A percentile compares a stretch with the other conserved stretches of the same genome.
Conservation (phyloP, 2,888 invertebrate species). For the Luperina nickerlii region DNA sequence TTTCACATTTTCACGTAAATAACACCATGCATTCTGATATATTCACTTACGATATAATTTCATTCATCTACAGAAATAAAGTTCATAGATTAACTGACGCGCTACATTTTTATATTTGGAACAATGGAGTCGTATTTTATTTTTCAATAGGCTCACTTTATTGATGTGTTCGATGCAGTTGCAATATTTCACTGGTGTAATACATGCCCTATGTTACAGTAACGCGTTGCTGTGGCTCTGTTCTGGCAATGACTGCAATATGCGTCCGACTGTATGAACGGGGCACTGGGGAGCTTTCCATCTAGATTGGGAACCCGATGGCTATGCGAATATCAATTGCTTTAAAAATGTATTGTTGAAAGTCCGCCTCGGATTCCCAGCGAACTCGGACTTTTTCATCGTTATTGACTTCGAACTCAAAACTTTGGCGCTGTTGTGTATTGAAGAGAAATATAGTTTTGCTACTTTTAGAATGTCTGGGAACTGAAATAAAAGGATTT, state of each 20-base stretch:
- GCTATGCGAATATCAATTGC: conserved; percentile 74
- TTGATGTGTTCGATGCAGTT: conserved; percentile 67
- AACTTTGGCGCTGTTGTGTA: conserved; percentile 42
- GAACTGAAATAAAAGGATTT: conserved; percentile 15
- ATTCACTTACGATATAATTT: conserved; percentile 21
- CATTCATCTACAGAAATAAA: conserved; percentile 28
- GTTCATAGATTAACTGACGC: conserved; percentile 22
- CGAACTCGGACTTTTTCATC: conserved; percentile 49
- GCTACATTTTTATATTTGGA: conserved; percentile 23
- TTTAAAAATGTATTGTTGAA: conserved; percentile 72
- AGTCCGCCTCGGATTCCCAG: conserved; percentile 41
- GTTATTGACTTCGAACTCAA: conserved; percentile 58
- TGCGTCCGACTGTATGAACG: conserved; percentile 70
- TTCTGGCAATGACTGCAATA: conserved; percentile 73
- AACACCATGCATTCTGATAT: conserved; percentile 3
- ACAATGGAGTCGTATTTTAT: conserved; percentile 49
- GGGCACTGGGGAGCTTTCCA: conserved; percentile 73
- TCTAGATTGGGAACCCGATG: conserved; percentile 71
- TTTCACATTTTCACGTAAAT: not conserved
- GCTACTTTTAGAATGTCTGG: conserved; percentile 30
- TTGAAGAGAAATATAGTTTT: conserved; percentile 37
- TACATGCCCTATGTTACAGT: conserved; percentile 53
- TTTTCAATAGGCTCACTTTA: conserved; percentile 56
- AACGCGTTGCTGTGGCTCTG: conserved; percentile 59
- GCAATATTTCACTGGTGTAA: conserved; percentile 67